Percentiles rank a stretch among this genome's conserved stretches.
phyloP scores from a whole-genome alignment of 2,797 vertebrate genomes.

The Helostoma temminkii region DNA sequence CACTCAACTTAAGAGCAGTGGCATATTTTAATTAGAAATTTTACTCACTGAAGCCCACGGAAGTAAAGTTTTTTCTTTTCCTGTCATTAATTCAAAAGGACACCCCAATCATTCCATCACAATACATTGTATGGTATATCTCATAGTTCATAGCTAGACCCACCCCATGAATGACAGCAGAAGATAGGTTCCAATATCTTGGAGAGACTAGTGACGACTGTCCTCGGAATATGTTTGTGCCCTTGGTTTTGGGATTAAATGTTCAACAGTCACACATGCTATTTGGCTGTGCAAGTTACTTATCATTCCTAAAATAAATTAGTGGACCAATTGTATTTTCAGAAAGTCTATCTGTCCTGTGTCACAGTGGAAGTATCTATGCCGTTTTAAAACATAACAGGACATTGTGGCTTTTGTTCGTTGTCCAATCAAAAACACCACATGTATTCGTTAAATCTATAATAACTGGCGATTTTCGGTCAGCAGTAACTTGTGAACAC shows the following conservation, averaged over 20 bases:
- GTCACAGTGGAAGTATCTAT: neutral
- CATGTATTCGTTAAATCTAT: neutral
- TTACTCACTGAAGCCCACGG: no score
- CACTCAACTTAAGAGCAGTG: no score
- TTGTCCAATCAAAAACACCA: neutral
- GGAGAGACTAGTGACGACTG: neutral
- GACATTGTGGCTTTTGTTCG: neutral
- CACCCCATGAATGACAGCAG: neutral
- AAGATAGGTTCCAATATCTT: neutral
- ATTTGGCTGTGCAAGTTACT: neutral
- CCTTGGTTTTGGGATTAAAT: neutral
- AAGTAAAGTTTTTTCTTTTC: no score
- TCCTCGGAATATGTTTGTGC: neutral
- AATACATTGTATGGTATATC: no score
- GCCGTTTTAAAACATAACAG: conserved; percentile 12
- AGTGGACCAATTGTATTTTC: neutral
- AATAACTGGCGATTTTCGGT: no score
- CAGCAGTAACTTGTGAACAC: no score
- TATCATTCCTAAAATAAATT: neutral
- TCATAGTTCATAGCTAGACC: no score
- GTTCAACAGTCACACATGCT: neutral
- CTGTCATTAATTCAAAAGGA: no score
- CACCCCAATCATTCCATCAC: no score
- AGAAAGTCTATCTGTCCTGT: neutral
- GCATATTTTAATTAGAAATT: no score